phyloP scores from a whole-genome alignment of 2,888 invertebrate genomes.

The Fragum whitleyi region DNA sequence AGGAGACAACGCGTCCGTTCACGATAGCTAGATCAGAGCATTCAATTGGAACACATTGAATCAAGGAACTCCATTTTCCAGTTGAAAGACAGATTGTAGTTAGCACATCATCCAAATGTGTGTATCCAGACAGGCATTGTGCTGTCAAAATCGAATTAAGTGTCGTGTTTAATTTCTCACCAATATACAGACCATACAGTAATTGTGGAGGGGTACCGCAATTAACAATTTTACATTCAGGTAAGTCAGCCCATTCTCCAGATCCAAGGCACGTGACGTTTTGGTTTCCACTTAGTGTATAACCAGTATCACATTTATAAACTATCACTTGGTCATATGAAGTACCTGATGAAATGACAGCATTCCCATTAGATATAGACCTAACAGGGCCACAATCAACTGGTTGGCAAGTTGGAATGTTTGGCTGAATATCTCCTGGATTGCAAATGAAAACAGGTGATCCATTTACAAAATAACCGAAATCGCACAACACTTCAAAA shows the following conservation, averaged over 20 bases:
- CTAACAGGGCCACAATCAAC: neutral
- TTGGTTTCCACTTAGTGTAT: neutral
- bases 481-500: neutral
- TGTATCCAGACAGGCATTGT: neutral
- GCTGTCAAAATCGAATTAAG: neutral
- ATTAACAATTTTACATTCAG: neutral
- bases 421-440: neutral
- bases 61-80: neutral
- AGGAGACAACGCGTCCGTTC: neutral
- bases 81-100: neutral
- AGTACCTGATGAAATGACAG: neutral
- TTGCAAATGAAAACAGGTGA: neutral
- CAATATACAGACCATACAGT: neutral
- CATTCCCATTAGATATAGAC: neutral
- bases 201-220: neutral
- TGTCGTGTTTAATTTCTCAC: neutral
- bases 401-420: neutral
- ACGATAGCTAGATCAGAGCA: neutral
- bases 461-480: neutral
- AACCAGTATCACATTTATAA: neutral
- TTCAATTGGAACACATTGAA: neutral
- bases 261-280: neutral
- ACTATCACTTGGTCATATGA: neutral
- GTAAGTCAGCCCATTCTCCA: neutral
- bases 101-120: neutral